These are phyloP conservation scores for Miichthys miiuy DNA, from an alignment of 2,797 vertebrate genomes.

Conservation along the genomic window DNA sequence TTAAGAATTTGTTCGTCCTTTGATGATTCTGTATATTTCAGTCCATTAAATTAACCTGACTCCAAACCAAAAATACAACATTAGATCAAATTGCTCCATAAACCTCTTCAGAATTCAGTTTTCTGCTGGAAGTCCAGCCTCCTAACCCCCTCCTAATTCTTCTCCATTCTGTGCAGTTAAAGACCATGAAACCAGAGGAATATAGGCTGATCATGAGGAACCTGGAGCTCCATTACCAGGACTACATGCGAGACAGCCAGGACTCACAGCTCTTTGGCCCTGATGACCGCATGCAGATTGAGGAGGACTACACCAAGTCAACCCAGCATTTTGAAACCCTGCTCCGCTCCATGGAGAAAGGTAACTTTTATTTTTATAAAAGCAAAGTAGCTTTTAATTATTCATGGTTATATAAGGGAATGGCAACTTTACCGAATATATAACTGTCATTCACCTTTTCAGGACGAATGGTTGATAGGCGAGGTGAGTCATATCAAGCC, in stretches of 20 bases:
- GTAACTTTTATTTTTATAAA: constrained; percentile 70
- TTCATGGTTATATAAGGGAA: neutral
- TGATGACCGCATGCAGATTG: constrained; percentile 89
- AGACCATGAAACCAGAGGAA: constrained; percentile 90
- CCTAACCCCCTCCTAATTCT: neutral
- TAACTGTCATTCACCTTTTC: constrained; percentile 83
- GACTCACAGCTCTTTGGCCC: constrained; percentile 89
- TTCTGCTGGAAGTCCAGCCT: too few species aligned
- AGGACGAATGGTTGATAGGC: constrained; percentile 79
- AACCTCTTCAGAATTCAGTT: too few species aligned
- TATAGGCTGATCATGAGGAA: constrained; percentile 89
- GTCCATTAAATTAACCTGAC: too few species aligned
- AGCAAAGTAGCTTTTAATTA: neutral
- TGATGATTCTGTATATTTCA: too few species aligned
- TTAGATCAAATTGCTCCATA: too few species aligned
- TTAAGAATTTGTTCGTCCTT: too few species aligned
- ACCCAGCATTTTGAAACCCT: constrained; percentile 90
- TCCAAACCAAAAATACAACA: too few species aligned
- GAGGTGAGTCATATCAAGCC: constrained; percentile 81
- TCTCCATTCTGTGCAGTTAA: constrained; percentile 84
- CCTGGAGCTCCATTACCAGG: constrained; percentile 94
- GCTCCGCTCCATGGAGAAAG: constrained; percentile 91
- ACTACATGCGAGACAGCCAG: constrained; percentile 92
- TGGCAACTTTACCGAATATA: constrained; percentile 39
- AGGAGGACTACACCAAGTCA: constrained; percentile 88